A percentile compares a stretch with the other conserved stretches of the same genome.
Evolutionary conservation across 30 jellyfish, hydroid and myxozoan species (phyloP).

Genomic region (Cassiopea andromeda): DNA sequence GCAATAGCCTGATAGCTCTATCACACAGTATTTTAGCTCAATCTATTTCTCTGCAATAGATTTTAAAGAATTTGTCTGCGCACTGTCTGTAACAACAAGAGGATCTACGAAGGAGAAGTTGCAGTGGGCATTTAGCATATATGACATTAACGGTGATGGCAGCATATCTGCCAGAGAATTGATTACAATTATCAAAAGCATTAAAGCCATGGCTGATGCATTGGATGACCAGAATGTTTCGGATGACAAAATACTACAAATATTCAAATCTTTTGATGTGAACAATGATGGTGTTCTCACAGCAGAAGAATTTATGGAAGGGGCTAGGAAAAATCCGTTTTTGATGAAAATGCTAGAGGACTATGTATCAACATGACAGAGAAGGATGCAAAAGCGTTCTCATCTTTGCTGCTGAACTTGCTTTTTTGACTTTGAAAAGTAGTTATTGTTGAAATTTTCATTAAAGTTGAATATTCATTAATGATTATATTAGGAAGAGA

Average conservation of each 20-base stretch:
- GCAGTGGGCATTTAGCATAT: constrained; percentile 86
- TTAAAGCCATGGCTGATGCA: constrained; percentile 78
- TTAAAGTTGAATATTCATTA: no score
- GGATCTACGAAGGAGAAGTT: constrained; percentile 88
- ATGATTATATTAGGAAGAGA: no score
- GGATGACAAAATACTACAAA: constrained; percentile 64
- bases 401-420: no score
- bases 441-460: no score
- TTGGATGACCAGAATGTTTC: constrained; percentile 67
- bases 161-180: constrained; percentile 79
- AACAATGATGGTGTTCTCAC: constrained; percentile 86
- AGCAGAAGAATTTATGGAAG: constrained; percentile 82
- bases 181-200: constrained; percentile 59
- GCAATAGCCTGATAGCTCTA: neutral
- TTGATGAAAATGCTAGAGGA: constrained; percentile 84
- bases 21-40: no score
- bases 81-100: constrained; percentile 87
- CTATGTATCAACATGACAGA: constrained; percentile 52
- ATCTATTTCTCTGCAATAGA: constrained; percentile 20
- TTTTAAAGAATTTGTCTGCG: constrained; percentile 88
- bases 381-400: neutral
- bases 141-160: constrained; percentile 95
- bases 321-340: constrained; percentile 75
- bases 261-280: constrained; percentile 70
- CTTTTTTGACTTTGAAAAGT: no score